Conservation (phyloP, 2,113 vertebrate genomes). For the Setophaga petechia region DNA sequence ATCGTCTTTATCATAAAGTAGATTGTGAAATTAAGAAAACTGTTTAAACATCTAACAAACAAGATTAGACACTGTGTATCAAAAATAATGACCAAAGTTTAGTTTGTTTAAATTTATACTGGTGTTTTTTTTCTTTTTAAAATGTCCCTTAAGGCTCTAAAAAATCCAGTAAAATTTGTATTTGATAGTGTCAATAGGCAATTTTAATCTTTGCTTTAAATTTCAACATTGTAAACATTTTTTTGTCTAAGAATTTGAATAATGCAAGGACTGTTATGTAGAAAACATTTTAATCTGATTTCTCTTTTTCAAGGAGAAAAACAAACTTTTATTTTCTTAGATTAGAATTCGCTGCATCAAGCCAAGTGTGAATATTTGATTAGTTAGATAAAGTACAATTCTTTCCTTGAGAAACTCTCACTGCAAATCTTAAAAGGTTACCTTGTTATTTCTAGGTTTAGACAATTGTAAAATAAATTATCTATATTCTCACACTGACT, state of each 20-base stretch:
- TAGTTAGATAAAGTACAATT: neutral
- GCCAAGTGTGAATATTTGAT: neutral
- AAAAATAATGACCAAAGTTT: neutral
- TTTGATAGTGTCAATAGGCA: neutral
- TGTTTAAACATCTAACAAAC: neutral
- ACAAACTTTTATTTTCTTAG: neutral
- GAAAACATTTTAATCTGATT: neutral
- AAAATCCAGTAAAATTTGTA: neutral
- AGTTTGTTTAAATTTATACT: neutral
- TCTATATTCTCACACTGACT: neutral
- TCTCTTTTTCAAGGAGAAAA: neutral
- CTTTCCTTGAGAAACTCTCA: neutral
- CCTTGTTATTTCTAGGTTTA: neutral
- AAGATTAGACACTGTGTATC: neutral
- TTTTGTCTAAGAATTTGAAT: neutral
- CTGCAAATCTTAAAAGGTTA: neutral
- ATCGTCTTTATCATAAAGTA: neutral
- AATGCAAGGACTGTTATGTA: neutral
- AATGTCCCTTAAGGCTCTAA: neutral
- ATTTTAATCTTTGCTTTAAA: neutral
- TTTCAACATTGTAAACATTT: neutral
- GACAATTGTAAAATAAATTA: slow-evolving; percentile 49
- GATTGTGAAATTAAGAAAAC: neutral
- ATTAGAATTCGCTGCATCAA: neutral
- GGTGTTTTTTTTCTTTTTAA: neutral